Conservation (phyloP, 2,888 invertebrate genomes). For the Hirtodrosophila confusa region DNA sequence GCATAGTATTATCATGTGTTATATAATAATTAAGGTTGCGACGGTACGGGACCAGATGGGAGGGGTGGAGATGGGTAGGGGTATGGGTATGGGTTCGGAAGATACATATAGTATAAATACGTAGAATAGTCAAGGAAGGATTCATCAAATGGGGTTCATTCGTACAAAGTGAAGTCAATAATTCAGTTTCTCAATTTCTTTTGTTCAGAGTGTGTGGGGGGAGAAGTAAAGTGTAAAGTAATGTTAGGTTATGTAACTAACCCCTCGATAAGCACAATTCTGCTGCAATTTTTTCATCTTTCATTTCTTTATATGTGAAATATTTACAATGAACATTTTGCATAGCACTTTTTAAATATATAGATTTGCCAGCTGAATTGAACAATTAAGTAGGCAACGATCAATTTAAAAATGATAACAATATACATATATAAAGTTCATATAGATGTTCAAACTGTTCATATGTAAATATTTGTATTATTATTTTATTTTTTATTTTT, state of each 20-base stretch:
- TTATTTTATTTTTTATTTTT: conserved; percentile 7
- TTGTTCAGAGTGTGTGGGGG: conserved; percentile 28
- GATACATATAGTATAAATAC: conserved; percentile 16
- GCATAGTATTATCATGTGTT: conserved; percentile 20
- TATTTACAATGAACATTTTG: conserved; percentile 7
- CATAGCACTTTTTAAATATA: background rate
- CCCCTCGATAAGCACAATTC: conserved; percentile 35
- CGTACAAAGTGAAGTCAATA: conserved; percentile 1
- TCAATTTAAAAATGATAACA: too few species aligned
- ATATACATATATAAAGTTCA: background rate
- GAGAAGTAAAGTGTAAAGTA: conserved; percentile 16
- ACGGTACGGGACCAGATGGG: background rate
- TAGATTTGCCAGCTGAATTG: too few species aligned
- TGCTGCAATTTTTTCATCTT: conserved; percentile 56
- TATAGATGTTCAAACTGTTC: conserved; percentile 1
- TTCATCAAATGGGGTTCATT: background rate
- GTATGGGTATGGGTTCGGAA: too few species aligned
- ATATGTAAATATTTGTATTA: conserved; percentile 14
- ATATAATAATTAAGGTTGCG: conserved; percentile 24
- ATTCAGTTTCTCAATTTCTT: conserved; percentile 2
- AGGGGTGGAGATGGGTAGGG: too few species aligned
- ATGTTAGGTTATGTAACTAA: conserved; percentile 28
- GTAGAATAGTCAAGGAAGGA: conserved; percentile 2
- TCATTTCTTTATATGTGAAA: conserved; percentile 5
- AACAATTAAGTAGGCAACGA: too few species aligned